Conservation (phyloP, 2,797 vertebrate species). For the Hylomyscus alleni region DNA sequence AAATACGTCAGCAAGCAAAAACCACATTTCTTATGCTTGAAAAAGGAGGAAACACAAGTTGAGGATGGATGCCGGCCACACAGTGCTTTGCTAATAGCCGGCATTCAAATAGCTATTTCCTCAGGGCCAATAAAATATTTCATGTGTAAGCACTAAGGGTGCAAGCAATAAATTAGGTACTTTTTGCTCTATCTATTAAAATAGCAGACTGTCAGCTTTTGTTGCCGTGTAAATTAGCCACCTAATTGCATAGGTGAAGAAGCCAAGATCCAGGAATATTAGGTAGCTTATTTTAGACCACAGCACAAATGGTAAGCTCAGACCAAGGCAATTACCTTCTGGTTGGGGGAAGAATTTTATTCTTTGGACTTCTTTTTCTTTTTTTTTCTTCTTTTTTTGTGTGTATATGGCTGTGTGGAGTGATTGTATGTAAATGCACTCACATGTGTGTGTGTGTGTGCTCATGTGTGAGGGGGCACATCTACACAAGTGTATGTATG, state of each 20-base stretch:
- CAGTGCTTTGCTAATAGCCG: constrained; percentile 18
- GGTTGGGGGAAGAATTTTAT: neutral
- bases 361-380: neutral
- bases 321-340: neutral
- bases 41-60: constrained; percentile 35
- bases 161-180: constrained; percentile 28
- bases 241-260: constrained; percentile 2
- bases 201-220: constrained; percentile 1
- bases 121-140: constrained; percentile 70
- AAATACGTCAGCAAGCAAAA: constrained; percentile 18
- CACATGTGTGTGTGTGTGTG: neutral
- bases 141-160: constrained; percentile 33
- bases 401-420: neutral
- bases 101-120: constrained; percentile 61
- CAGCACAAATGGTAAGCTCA: neutral
- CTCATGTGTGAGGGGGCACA: neutral
- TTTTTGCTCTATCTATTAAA: constrained; percentile 19
- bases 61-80: constrained; percentile 25
- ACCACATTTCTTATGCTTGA: constrained; percentile 56
- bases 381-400: neutral
- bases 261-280: neutral
- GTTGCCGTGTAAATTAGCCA: neutral
- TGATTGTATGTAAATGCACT: neutral
- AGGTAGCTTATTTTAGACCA: constrained; percentile 16
- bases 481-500: neutral